These are phyloP conservation scores for Diplolepis rosae DNA, from an alignment of 2,888 invertebrate species.

Conservation along the genomic window DNA sequence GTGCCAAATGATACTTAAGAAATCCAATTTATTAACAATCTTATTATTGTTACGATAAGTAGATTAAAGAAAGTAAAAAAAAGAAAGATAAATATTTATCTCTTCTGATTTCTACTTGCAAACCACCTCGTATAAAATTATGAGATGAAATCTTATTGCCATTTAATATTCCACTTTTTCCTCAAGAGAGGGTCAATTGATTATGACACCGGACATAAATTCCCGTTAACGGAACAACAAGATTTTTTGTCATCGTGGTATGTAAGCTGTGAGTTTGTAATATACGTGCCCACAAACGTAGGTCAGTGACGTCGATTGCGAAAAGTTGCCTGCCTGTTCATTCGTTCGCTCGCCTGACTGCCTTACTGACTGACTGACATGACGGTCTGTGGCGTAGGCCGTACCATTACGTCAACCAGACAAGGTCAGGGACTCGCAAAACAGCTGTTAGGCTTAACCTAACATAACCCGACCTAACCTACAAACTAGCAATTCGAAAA, in stretches of 20 bases:
- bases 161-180: neutral
- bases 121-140: too few relatives aligned
- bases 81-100: too few relatives aligned
- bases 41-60: too few relatives aligned
- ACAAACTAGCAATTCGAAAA: neutral
- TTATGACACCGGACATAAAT: slow-evolving; percentile 4
- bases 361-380: slow-evolving; percentile 39
- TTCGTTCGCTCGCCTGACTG: slow-evolving; percentile 41
- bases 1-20: too few relatives aligned
- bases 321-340: slow-evolving; percentile 51
- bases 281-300: slow-evolving; percentile 40
- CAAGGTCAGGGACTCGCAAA: slow-evolving; percentile 68
- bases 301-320: slow-evolving; percentile 65
- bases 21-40: too few relatives aligned
- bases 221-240: slow-evolving; percentile 13
- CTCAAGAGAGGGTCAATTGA: neutral
- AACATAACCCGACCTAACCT: slow-evolving; percentile 43
- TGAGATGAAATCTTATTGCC: neutral
- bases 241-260: slow-evolving; percentile 23
- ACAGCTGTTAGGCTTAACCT: slow-evolving; percentile 63
- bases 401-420: slow-evolving; percentile 44
- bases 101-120: neutral
- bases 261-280: slow-evolving; percentile 18
- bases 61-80: too few relatives aligned
- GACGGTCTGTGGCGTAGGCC: slow-evolving; percentile 55